phyloP scores from a whole-genome alignment of 1,140 invertebrate genomes.

The Aradophagus sp. region DNA sequence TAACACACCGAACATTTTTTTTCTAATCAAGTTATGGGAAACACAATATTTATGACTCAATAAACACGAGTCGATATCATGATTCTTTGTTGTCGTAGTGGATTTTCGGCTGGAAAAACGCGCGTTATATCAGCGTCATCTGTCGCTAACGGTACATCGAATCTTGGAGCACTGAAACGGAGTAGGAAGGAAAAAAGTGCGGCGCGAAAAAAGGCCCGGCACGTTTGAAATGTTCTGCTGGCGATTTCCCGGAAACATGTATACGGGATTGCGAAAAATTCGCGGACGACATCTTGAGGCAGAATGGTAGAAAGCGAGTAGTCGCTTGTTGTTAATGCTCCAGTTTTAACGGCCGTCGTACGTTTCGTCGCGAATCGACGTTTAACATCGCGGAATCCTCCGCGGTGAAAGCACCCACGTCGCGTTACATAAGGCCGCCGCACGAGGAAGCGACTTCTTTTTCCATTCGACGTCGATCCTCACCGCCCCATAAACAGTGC shows the following conservation, averaged over 20 bases:
- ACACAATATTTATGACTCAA: too few relatives aligned
- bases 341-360: constrained; percentile 43
- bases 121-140: constrained; percentile 18
- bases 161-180: too few relatives aligned
- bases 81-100: too few relatives aligned
- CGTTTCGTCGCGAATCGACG: constrained; percentile 37
- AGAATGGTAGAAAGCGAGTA: constrained; percentile 47
- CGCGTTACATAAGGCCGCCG: constrained; percentile 26
- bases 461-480: constrained; percentile 1
- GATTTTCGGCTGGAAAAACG: constrained; percentile 18
- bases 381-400: constrained; percentile 39
- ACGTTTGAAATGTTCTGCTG: constrained; percentile 24
- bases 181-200: too few relatives aligned
- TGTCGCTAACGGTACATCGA: constrained; percentile 10
- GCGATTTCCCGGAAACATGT: constrained; percentile 35
- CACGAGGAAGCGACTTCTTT: constrained; percentile 22
- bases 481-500: not conserved
- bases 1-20: too few relatives aligned
- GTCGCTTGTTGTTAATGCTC: constrained; percentile 49
- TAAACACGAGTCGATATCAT: too few relatives aligned
- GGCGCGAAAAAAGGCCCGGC: constrained; percentile 1
- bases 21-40: too few relatives aligned
- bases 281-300: constrained; percentile 16
- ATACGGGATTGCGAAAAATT: constrained; percentile 33
- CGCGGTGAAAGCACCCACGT: constrained; percentile 45